Evolutionary conservation across 2,113 vertebrate species (phyloP), one percentile per base, ranked within the genome.

Genomic region (Ia io): DNA sequence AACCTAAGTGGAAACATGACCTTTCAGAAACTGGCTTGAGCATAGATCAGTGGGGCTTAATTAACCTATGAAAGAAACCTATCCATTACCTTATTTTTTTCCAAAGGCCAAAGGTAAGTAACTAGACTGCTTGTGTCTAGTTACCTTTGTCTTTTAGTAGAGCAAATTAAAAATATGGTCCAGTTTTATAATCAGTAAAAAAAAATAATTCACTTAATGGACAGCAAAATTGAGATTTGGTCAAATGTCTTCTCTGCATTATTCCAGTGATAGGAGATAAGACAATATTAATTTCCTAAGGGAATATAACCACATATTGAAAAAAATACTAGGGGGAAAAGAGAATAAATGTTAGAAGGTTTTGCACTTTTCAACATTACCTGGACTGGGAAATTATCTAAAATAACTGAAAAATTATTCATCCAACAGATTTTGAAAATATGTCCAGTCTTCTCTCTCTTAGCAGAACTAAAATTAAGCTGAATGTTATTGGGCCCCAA

Each of bases 41-140:
- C 56, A 80, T n/a, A 49, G 22, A 61, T 59, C 35, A 95, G 23
- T 51, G n/a, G 4, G 37, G 9, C n/a, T 84, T 93, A 88, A 95
- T 77, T 49, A 85, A 84, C 30, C 35, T 85, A 88, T 49, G 28
- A 96, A 79, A 95, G 37, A 61, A 88, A 53, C 9, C 71, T 91
- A 11, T 28, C 32, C 49, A 90, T 73, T 91, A 84, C 40, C 30
- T 67, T 87, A 87, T 61, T 84, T 92, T n/a, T 69, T 63, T 87
- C 44, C 12, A 88, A 71, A 30, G 32, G 22, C 23, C 82, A 78
- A 74, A 53, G 8, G 10, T 85, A 90, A 90, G 3, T 74, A 92
- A 96, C 53, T 84, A 88, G 30, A 79, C n/a, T 79, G 6, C 32
- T 88, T 92, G 25, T 73, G 49, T 69, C 44, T 88, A 93, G 35